Conservation (phyloP, 2,113 vertebrate species). For the Ifrita kowaldi region DNA sequence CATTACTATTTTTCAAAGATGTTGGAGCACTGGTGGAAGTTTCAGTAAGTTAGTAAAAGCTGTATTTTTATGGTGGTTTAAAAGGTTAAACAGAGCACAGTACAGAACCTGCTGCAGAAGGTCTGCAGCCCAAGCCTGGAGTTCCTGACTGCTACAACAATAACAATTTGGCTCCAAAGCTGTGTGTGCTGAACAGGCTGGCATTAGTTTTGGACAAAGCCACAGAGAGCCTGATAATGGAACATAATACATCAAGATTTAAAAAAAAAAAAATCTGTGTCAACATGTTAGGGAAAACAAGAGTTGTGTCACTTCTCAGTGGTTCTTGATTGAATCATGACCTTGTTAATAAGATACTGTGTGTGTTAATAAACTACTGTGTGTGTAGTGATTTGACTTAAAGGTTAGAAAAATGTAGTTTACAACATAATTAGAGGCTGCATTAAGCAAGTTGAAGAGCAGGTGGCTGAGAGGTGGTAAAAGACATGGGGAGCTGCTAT, state of each 20-base stretch:
- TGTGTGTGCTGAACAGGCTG: background rate
- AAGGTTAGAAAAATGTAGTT: background rate
- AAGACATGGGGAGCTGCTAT: background rate
- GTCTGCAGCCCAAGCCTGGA: background rate
- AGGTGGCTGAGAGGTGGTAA: background rate
- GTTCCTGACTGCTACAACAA: background rate
- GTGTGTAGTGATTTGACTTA: background rate
- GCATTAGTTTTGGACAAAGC: background rate
- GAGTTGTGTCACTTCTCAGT: background rate
- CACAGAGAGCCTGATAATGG: background rate
- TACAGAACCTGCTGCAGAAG: background rate
- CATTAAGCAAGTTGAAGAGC: background rate
- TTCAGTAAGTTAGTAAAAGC: background rate
- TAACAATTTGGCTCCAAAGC: background rate
- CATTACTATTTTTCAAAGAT: background rate
- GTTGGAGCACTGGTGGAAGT: background rate
- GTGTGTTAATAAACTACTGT: background rate
- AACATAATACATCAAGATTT: background rate
- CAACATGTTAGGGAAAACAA: background rate
- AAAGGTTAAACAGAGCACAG: background rate
- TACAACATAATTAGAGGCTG: background rate
- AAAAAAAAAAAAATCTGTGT: background rate
- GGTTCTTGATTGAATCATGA: background rate
- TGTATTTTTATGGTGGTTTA: background rate
- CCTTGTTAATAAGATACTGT: background rate